These are phyloP conservation scores for Choreutis nemorana DNA, from an alignment of 2,888 invertebrate species.

Conservation along the genomic window DNA sequence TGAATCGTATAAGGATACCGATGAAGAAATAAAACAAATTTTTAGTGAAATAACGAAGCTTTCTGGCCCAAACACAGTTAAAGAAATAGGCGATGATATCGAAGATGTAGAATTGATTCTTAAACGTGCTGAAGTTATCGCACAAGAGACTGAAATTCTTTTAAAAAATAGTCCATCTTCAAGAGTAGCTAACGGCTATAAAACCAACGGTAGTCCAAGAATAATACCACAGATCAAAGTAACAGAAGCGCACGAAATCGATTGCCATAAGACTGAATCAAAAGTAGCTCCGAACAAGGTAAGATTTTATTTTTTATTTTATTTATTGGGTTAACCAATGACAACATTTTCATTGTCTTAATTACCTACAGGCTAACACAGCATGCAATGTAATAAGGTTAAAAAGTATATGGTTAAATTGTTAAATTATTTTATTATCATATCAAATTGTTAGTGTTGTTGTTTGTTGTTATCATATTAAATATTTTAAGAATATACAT, in stretches of 20 bases:
- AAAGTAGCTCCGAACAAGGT: constrained; percentile 24
- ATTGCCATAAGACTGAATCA: constrained; percentile 17
- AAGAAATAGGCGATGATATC: constrained; percentile 31
- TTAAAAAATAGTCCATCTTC: constrained; percentile 36
- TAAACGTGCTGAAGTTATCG: constrained; percentile 50
- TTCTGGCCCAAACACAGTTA: constrained; percentile 30
- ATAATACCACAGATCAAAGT: constrained; percentile 48
- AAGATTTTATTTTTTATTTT: constrained; percentile 11
- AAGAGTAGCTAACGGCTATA: constrained; percentile 13
- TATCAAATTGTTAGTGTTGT: too few relatives aligned
- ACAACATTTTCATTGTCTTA: too few relatives aligned
- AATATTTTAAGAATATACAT: too few relatives aligned
- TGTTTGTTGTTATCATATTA: too few relatives aligned
- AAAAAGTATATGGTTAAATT: too few relatives aligned
- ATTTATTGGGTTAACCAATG: too few relatives aligned
- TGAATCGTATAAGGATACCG: constrained; percentile 48
- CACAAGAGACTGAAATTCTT: constrained; percentile 42
- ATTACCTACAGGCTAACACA: too few relatives aligned
- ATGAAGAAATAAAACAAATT: constrained; percentile 72
- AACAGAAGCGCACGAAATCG: constrained; percentile 32
- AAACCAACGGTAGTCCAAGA: constrained; percentile 15
- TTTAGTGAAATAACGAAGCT: constrained; percentile 73
- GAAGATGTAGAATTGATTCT: constrained; percentile 54
- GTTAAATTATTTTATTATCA: too few relatives aligned
- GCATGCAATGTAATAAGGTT: constrained; percentile 11